A percentile compares a stretch with the other conserved stretches of the same genome.
phyloP scores from a whole-genome alignment of 2,888 invertebrate species.

The Brenthis hecate region DNA sequence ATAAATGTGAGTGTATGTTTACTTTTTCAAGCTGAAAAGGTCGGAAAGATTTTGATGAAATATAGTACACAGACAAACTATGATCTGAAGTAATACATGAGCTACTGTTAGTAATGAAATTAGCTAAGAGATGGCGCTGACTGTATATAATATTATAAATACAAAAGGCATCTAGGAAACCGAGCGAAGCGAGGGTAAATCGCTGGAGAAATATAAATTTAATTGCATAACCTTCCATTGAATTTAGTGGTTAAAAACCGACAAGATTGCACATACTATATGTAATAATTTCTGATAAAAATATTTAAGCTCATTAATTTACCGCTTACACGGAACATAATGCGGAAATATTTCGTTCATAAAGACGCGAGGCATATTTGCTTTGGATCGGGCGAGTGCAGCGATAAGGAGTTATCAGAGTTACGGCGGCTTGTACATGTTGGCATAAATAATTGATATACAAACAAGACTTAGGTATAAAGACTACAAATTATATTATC shows the following conservation, averaged over 20 bases:
- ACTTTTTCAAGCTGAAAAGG: too few species aligned
- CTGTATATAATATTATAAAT: too few species aligned
- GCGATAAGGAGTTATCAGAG: slow-evolving; percentile 64
- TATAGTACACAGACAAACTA: background rate
- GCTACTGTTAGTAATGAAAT: too few species aligned
- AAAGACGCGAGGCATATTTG: slow-evolving; percentile 35
- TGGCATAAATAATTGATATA: slow-evolving; percentile 21
- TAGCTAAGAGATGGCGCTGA: too few species aligned
- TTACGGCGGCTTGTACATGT: slow-evolving; percentile 28
- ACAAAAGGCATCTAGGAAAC: too few species aligned
- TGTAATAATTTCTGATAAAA: slow-evolving; percentile 12
- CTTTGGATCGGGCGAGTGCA: slow-evolving; percentile 31
- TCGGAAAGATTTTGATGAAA: too few species aligned
- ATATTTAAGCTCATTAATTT: slow-evolving; percentile 17
- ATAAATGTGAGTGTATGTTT: too few species aligned
- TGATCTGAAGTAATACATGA: background rate
- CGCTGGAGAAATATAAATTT: too few species aligned
- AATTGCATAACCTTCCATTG: too few species aligned
- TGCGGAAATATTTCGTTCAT: slow-evolving; percentile 29
- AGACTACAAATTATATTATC: slow-evolving; percentile 11
- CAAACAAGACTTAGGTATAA: slow-evolving; percentile 13
- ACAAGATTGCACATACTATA: background rate
- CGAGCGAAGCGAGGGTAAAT: too few species aligned
- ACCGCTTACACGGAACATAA: slow-evolving; percentile 1
- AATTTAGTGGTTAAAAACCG: background rate